Base-by-base conservation (phyloP, 2,113 vertebrate species). In the Archilochus colubris region DNA sequence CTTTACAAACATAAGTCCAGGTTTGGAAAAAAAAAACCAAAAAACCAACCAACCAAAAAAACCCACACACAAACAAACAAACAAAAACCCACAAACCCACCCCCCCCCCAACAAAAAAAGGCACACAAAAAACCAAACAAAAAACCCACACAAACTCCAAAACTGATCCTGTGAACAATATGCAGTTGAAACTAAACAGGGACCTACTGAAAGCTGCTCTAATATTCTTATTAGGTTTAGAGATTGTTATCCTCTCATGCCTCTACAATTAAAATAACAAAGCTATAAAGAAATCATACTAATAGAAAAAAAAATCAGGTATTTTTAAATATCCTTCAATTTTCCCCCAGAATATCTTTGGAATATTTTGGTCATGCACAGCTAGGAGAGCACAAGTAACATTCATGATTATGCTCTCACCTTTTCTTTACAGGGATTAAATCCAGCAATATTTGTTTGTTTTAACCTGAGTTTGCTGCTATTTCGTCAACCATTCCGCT, bases 281-380 rank as follows among this genome's bases (percentile, higher is more conserved):
- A 70, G 13, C 10, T 22, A 53, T 8, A 12, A 53, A 48, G 48
- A 72, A 69, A 79, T 24, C 13, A 57, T 13, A 59, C 8, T 15
- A 3, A 2, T 2, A 14, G 11, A 38, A 2, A 44, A 57, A 57
- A 15, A 46, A 54, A 19, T 1, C 1, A 58, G 2, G 6, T 2
- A 7, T 30, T 92, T 91, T 50, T 4, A 85, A 67, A 12, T 44
- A 40, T 1, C 75, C 3, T 72, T 53, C 30, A 46, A 63, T 87
- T 84, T 48, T 9, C 0, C 5, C 18, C 10, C 36, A 44, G 82
- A n/a, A 12, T 6, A 9, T 7, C 3, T 5, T 62, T 74, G 4
- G 46, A 76, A 63, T 78, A 69, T 7, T 62, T 68, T 18, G 17
- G 12, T 84, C 12, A 27, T 17, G 10, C 43, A 63, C 46, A 81